Base-by-base conservation (phyloP, 1,140 invertebrate genomes). In the Portunus trituberculatus region DNA sequence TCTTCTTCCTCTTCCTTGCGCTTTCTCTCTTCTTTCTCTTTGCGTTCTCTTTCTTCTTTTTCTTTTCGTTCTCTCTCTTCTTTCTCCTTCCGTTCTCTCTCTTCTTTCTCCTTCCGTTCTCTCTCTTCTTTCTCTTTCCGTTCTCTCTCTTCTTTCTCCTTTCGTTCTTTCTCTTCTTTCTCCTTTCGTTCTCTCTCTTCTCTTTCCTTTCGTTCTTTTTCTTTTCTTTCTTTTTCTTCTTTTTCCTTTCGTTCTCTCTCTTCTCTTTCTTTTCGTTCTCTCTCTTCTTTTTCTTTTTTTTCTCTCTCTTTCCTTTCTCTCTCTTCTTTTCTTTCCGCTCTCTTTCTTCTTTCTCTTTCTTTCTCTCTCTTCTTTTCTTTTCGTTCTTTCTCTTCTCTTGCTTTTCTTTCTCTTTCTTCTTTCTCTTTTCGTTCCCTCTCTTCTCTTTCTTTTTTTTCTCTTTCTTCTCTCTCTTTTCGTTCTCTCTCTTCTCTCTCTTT, bases 261-360 rank as follows among this genome's bases (percentile, higher is more conserved):
- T 32, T 76, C 12, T n/a, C 32, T 2, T 83, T 46, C 45, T 16
- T 4, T 16, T 31, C 29, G 4, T 93, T 83, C 32, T 83, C 82
- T 83, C 28, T 83, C 28, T 93, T 83, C 28, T 39, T 76, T 7
- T 46, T 83, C 91, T 46, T 45, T 83, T 39, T n/a, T 4, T 46
- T 82, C 91, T 83, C 14, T 93, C 91, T 82, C 91, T 25, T 84
- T n/a, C 31, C 83, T 4, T 32, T 28, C 83, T 84, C n/a, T 28
- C 1, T 84, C n/a, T 84, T 12, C n/a, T n/a, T 25, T 84, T 84
- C 14, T 12, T 84, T 84, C 7, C 25, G 4, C 32, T 48, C 45
- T 39, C 8, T 52, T 4, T 92, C 25, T 39, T 25, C 52, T 3
- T 6, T 46, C 12, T 6, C 52, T 46, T 92, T 52, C 28, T 46